These are phyloP conservation scores for Amblyopsis hoosieri DNA, from an alignment of 2,797 vertebrate genomes.

Conservation along the genomic window DNA sequence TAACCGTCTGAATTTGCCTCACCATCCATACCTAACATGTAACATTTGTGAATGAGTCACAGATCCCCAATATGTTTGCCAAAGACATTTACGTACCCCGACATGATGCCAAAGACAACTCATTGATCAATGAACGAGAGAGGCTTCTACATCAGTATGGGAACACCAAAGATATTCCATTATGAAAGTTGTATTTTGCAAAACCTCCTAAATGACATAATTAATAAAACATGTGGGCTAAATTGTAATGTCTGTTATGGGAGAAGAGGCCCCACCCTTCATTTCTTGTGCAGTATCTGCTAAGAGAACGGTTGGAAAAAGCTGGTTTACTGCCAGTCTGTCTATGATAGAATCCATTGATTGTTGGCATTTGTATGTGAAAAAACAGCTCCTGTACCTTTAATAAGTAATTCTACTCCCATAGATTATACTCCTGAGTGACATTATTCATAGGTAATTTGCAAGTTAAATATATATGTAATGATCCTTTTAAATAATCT, in stretches of 20 bases:
- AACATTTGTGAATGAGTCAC: conserved; percentile 66
- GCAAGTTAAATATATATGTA: not conserved
- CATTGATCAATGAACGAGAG: conserved; percentile 36
- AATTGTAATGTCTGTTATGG: conserved; percentile 9
- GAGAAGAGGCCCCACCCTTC: conserved; percentile 16
- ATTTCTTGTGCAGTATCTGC: conserved; percentile 10
- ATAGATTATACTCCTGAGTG: not conserved
- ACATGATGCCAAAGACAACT: conserved; percentile 59
- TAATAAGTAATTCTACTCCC: not conserved
- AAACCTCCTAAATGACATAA: conserved; percentile 24
- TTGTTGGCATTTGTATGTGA: not conserved
- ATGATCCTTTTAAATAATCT: not conserved
- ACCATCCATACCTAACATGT: conserved; percentile 56
- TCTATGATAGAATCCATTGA: not conserved
- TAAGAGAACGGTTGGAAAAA: conserved; percentile 8
- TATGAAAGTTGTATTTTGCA: conserved; percentile 24
- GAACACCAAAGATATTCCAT: conserved; percentile 25
- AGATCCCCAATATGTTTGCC: conserved; percentile 49
- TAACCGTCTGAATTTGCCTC: conserved; percentile 49
- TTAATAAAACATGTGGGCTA: conserved; percentile 24
- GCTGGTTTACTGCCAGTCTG: not conserved
- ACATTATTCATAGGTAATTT: conserved; percentile 2
- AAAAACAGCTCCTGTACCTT: not conserved
- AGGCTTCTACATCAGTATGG: conserved; percentile 31
- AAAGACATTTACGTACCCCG: conserved; percentile 58